Percentiles rank a stretch among this genome's conserved stretches.
Conservation (phyloP, 2,797 vertebrate species). For the Premnoplex brunnescens region DNA sequence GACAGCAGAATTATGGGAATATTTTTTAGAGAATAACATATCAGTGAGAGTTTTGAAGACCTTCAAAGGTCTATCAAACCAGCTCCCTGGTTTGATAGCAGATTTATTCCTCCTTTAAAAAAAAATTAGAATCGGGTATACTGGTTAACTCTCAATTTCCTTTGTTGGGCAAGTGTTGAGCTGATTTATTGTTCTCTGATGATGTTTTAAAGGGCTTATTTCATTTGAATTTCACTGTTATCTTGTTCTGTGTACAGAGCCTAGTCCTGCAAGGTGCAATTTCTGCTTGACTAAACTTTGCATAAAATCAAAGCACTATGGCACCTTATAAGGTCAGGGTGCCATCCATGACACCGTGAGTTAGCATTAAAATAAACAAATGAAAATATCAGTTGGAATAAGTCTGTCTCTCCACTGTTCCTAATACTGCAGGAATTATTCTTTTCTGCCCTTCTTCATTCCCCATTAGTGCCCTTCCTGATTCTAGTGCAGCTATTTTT, state of each 20-base stretch:
- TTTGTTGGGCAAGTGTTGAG: conserved; percentile 44
- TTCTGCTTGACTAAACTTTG: not conserved
- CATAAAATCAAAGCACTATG: not conserved
- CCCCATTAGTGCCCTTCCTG: not conserved
- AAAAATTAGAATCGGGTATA: conserved; percentile 28
- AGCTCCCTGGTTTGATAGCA: conserved; percentile 69
- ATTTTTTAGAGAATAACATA: conserved; percentile 80
- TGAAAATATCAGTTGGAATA: not conserved
- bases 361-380: not conserved
- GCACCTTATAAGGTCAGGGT: not conserved
- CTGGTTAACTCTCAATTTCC: conserved; percentile 73
- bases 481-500: not conserved
- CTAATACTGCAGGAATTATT: not conserved
- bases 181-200: conserved; percentile 62
- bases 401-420: not conserved
- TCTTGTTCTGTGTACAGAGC: not conserved
- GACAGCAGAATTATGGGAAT: conserved; percentile 84
- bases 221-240: not conserved
- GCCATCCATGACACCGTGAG: not conserved
- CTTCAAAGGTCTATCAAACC: conserved; percentile 78
- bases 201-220: conserved; percentile 51
- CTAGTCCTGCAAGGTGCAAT: not conserved
- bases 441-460: not conserved
- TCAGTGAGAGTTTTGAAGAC: conserved; percentile 78
- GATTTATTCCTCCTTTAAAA: conserved; percentile 70